phyloP scores from a whole-genome alignment of 2,113 vertebrate genomes.

The Lynx canadensis region DNA sequence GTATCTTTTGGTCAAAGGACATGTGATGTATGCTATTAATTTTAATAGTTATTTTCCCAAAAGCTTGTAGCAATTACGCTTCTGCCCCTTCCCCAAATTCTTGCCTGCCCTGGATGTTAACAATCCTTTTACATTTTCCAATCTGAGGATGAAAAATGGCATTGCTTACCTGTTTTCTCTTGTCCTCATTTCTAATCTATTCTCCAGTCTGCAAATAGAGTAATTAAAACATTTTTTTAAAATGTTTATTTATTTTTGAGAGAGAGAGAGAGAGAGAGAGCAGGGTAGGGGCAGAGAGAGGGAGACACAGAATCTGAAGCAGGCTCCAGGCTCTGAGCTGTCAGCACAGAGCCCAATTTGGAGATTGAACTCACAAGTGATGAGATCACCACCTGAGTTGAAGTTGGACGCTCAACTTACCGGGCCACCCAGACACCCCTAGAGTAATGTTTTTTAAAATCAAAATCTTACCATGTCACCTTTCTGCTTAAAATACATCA shows the following conservation, averaged over 20 bases:
- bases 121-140: slow-evolving; percentile 4
- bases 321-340: too few species aligned
- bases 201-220: not conserved
- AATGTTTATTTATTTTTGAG: too few species aligned
- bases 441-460: not conserved
- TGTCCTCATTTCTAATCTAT: not conserved
- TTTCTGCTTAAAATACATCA: not conserved
- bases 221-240: not conserved
- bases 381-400: too few species aligned
- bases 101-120: not conserved
- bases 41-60: not conserved
- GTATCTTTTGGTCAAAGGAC: not conserved
- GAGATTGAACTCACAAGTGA: too few species aligned
- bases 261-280: too few species aligned
- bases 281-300: too few species aligned
- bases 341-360: too few species aligned
- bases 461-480: not conserved
- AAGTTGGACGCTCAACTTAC: too few species aligned
- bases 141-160: not conserved
- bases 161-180: not conserved
- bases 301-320: too few species aligned
- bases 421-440: too few species aligned
- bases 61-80: not conserved
- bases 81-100: not conserved
- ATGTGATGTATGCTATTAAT: not conserved